Conservation (phyloP, 2,888 invertebrate species). For the Hydriomena furcata region DNA sequence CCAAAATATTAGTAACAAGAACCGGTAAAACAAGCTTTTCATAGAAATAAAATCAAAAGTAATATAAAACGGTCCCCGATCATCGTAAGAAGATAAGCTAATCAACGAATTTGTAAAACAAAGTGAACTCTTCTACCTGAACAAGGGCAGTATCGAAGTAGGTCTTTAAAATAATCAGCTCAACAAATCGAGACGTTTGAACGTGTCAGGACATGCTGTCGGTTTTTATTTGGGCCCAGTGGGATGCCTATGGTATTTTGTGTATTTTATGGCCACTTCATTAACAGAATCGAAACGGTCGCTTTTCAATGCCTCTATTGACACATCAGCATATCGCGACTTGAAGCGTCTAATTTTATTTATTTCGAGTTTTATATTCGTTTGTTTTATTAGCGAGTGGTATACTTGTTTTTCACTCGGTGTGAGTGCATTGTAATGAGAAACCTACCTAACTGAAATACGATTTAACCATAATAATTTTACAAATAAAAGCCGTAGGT, state of each 20-base stretch:
- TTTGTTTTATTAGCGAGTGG: no score
- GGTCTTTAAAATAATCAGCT: conserved; percentile 64
- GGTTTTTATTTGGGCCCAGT: conserved; percentile 68
- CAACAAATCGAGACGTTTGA: conserved; percentile 72
- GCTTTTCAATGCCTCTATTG: conserved; percentile 60
- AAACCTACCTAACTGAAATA: no score
- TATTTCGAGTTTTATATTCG: neutral
- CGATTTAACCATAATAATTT: no score
- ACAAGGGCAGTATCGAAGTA: conserved; percentile 38
- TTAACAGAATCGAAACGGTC: conserved; percentile 62
- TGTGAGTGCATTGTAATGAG: no score
- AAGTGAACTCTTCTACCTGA: conserved; percentile 60
- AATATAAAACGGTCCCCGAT: conserved; percentile 31
- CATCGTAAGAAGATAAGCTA: conserved; percentile 53
- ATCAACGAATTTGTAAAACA: conserved; percentile 71
- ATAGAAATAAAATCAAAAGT: conserved; percentile 6
- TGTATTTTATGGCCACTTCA: conserved; percentile 76
- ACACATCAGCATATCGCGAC: conserved; percentile 51
- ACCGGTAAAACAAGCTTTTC: neutral
- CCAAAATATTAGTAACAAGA: no score
- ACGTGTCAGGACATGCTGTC: conserved; percentile 78
- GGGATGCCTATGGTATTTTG: conserved; percentile 72
- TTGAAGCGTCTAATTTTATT: neutral
- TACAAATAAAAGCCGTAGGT: no score
- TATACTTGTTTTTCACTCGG: no score